A percentile compares a stretch with the other conserved stretches of the same genome.
Conservation (phyloP, 2,888 invertebrate species). For the Antheraea yamamai region DNA sequence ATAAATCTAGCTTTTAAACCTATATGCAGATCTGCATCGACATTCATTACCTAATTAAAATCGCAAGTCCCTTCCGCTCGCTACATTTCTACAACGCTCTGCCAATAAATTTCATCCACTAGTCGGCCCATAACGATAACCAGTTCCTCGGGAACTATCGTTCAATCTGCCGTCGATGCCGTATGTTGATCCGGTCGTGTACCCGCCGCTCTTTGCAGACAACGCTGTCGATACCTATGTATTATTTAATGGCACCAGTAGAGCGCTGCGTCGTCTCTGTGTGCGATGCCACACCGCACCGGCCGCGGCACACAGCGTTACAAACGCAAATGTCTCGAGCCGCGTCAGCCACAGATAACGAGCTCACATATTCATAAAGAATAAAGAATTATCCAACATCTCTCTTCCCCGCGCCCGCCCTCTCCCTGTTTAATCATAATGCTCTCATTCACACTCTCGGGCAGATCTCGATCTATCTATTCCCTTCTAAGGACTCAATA, state of each 20-base stretch:
- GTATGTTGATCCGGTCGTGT: slow-evolving; percentile 82
- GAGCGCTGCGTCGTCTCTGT: slow-evolving; percentile 49
- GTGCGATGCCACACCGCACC: slow-evolving; percentile 32
- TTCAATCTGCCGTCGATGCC: slow-evolving; percentile 82
- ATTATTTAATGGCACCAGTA: slow-evolving; percentile 78
- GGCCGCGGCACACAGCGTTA: slow-evolving; percentile 51
- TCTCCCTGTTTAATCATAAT: slow-evolving; percentile 65
- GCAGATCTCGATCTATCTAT: slow-evolving; percentile 78
- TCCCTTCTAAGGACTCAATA: slow-evolving; percentile 69
- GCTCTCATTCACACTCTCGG: slow-evolving; percentile 80
- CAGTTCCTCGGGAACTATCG: slow-evolving; percentile 83
- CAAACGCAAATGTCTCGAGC: slow-evolving; percentile 58
- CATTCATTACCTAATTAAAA: slow-evolving; percentile 83
- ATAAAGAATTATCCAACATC: slow-evolving; percentile 79
- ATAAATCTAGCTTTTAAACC: slow-evolving; percentile 80
- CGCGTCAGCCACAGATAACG: slow-evolving; percentile 75
- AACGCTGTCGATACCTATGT: slow-evolving; percentile 78
- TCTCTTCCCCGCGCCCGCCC: slow-evolving; percentile 59
- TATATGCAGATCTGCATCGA: slow-evolving; percentile 82
- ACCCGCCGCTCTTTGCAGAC: slow-evolving; percentile 79
- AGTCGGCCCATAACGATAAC: slow-evolving; percentile 82
- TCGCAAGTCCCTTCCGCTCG: slow-evolving; percentile 82
- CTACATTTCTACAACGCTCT: slow-evolving; percentile 81
- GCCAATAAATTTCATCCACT: slow-evolving; percentile 82
- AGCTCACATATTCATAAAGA: slow-evolving; percentile 82